Evolutionary conservation across 2,113 vertebrate genomes (phyloP).

Genomic region (Phycodurus eques): DNA sequence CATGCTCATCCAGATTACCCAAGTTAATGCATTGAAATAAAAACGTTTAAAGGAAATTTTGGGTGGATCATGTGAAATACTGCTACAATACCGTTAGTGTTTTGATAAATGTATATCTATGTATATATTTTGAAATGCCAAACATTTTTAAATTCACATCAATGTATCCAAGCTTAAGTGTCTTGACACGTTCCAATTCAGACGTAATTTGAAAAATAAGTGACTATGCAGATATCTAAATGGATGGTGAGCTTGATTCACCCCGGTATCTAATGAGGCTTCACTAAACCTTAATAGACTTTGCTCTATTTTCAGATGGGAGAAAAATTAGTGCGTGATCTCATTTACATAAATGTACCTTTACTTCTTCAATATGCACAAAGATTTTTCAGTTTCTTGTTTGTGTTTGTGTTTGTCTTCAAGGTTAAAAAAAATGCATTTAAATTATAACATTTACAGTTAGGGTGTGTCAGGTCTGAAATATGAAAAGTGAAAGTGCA

Average conservation of each 20-base stretch:
- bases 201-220: neutral
- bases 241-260: conserved; percentile 28
- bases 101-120: no score
- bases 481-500: neutral
- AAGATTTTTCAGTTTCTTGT: neutral
- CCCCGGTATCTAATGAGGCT: conserved; percentile 36
- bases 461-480: neutral
- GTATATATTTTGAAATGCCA: neutral
- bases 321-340: conserved; percentile 10
- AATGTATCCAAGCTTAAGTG: neutral
- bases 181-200: neutral
- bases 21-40: neutral
- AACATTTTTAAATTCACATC: neutral
- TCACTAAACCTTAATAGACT: conserved; percentile 48
- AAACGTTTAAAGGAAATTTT: no score
- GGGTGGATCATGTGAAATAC: no score
- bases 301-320: conserved; percentile 21
- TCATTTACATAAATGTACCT: conserved; percentile 22
- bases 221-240: neutral
- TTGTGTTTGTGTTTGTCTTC: neutral
- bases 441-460: neutral
- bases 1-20: no score
- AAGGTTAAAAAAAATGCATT: neutral
- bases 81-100: no score
- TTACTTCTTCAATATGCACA: conserved; percentile 8